Percentiles rank a stretch among this genome's conserved stretches.
Evolutionary conservation across 1,140 invertebrate genomes (phyloP).

Genomic region (Idris sp.): DNA sequence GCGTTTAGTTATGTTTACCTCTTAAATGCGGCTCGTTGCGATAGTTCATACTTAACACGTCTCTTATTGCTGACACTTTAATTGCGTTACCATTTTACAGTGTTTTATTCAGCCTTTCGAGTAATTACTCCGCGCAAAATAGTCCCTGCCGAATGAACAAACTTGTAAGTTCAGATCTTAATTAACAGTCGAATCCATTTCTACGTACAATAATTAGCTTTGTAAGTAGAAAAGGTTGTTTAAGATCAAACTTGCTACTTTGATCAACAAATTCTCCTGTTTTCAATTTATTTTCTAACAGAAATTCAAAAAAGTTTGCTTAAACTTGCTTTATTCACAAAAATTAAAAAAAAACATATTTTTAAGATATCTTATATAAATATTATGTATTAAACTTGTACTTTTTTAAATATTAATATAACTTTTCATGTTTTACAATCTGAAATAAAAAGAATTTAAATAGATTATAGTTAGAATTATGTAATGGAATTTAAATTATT

Average conservation of each 20-base stretch:
- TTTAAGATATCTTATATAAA: no score
- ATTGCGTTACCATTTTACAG: constrained; percentile 10
- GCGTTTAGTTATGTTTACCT: constrained; percentile 29
- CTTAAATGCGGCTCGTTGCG: constrained; percentile 11
- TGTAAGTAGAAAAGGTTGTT: constrained; percentile 22
- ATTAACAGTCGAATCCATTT: constrained; percentile 25
- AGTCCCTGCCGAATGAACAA: constrained; percentile 2
- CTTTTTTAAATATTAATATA: no score
- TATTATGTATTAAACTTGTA: no score
- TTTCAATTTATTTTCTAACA: constrained; percentile 4
- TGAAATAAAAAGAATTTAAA: no score
- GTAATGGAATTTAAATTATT: no score
- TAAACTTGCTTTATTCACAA: not conserved
- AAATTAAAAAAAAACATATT: no score
- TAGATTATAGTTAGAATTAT: no score
- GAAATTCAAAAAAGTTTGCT: constrained; percentile 3
- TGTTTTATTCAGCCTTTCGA: constrained; percentile 16
- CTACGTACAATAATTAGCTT: constrained; percentile 27
- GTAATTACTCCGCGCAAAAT: constrained; percentile 11
- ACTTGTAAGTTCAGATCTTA: constrained; percentile 30
- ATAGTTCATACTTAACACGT: constrained; percentile 6
- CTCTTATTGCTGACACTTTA: not conserved
- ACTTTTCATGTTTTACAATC: no score
- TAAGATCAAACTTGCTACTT: constrained; percentile 28
- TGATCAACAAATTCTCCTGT: constrained; percentile 11